Conservation (phyloP, 2,113 vertebrate species). For the Rhinoptilus africanus region DNA sequence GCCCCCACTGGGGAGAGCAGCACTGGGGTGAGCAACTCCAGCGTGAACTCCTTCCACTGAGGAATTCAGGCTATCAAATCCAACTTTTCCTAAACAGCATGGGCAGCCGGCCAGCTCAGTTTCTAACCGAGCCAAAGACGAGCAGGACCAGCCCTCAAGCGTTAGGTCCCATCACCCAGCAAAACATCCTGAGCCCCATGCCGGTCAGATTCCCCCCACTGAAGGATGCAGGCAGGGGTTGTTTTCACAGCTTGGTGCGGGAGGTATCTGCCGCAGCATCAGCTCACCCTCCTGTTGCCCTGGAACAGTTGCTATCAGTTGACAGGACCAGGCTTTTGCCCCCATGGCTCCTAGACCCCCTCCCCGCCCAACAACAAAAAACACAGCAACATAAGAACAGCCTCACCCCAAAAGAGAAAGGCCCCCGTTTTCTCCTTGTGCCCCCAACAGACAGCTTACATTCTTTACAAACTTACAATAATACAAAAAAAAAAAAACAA, state of each 20-base stretch:
- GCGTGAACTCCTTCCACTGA: background rate
- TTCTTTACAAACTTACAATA: slow-evolving; percentile 75
- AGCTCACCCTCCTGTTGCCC: background rate
- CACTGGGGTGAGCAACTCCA: background rate
- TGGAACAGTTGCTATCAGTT: background rate
- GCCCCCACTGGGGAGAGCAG: background rate
- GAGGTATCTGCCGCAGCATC: background rate
- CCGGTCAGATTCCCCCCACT: background rate
- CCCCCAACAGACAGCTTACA: slow-evolving; percentile 66
- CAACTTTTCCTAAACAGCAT: background rate
- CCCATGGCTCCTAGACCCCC: background rate
- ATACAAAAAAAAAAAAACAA: slow-evolving; percentile 15
- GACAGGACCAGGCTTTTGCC: background rate
- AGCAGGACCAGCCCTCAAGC: background rate
- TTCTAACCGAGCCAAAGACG: rapidly evolving
- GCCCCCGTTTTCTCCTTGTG: slow-evolving; percentile 44
- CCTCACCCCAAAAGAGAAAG: slow-evolving; percentile 12
- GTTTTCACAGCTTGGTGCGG: slow-evolving; percentile 41
- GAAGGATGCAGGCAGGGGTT: background rate
- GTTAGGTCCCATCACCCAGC: background rate
- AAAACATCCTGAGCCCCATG: background rate
- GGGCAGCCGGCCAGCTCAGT: background rate
- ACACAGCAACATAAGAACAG: slow-evolving; percentile 43
- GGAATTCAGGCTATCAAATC: background rate
- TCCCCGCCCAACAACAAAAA: background rate